A percentile compares a stretch with the other conserved stretches of the same genome.
Evolutionary conservation across 2,113 vertebrate species (phyloP).

Genomic region (Nothobranchius furzeri): DNA sequence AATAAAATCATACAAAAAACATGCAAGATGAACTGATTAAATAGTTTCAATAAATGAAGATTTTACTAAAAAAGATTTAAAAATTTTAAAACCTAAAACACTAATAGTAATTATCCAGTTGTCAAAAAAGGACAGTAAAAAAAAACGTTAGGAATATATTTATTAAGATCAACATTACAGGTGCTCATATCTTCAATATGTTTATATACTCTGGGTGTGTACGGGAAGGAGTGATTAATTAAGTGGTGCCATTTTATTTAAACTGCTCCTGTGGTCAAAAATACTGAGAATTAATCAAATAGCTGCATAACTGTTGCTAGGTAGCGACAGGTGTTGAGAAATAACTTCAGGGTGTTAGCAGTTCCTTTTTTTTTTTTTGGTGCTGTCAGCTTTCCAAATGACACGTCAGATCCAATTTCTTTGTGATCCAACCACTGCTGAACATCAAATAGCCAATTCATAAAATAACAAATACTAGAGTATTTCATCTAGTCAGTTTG

Average conservation of each 20-base stretch:
- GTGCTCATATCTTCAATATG: not conserved
- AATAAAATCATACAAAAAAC: too few relatives aligned
- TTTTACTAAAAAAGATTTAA: too few relatives aligned
- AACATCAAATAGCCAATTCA: not conserved
- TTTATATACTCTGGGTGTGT: not conserved
- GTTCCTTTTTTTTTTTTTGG: not conserved
- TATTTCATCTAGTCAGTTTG: too few relatives aligned
- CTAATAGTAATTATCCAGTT: too few relatives aligned
- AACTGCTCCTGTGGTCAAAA: not conserved
- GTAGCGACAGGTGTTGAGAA: not conserved
- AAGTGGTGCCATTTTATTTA: not conserved
- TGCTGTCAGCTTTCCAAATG: not conserved
- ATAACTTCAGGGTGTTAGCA: not conserved
- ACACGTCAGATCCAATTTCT: not conserved
- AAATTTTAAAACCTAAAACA: too few relatives aligned
- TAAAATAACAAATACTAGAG: slow-evolving; percentile 2
- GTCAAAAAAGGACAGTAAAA: too few relatives aligned
- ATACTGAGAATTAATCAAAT: not conserved
- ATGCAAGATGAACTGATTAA: too few relatives aligned
- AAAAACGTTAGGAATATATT: too few relatives aligned
- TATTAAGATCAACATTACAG: not conserved
- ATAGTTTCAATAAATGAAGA: too few relatives aligned
- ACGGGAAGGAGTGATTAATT: not conserved
- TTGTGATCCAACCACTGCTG: too few relatives aligned
- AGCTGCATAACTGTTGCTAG: not conserved